These are phyloP conservation scores for Ctenodactylus gundi DNA, from an alignment of 2,113 vertebrate species.

Conservation along the genomic window DNA sequence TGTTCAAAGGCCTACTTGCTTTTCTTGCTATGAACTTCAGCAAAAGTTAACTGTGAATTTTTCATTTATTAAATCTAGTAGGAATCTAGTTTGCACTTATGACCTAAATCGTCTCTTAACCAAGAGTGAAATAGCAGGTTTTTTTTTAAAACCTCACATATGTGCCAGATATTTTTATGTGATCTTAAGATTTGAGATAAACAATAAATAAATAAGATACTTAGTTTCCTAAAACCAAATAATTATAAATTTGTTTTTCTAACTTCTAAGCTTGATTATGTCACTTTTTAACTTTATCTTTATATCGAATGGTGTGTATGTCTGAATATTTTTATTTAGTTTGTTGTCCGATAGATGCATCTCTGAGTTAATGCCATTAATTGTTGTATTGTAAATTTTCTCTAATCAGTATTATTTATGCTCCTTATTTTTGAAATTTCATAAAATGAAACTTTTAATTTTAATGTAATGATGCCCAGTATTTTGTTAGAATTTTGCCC, in stretches of 20 bases:
- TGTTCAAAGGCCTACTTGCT: neutral
- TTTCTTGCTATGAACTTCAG: neutral
- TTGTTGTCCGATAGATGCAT: neutral
- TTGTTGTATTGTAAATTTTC: neutral
- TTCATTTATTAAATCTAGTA: slow-evolving; percentile 6
- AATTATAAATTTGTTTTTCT: neutral
- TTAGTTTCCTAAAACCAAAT: neutral
- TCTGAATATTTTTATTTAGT: neutral
- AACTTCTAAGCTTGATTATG: neutral
- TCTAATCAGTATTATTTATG: neutral
- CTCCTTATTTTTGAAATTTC: no score
- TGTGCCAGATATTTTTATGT: neutral
- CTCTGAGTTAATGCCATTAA: neutral
- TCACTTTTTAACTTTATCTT: neutral
- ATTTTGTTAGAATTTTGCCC: slow-evolving; percentile 4
- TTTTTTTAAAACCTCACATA: neutral
- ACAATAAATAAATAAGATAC: neutral
- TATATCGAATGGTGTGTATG: neutral
- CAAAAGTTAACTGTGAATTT: neutral
- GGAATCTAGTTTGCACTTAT: neutral
- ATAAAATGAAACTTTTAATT: neutral
- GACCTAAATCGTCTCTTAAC: neutral
- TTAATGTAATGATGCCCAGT: neutral
- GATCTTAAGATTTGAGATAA: neutral
- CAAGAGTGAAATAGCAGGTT: neutral